A percentile compares a stretch with the other conserved stretches of the same genome.
Evolutionary conservation across 2,797 vertebrate genomes (phyloP).

Genomic region (Acestrorhynchus altus): DNA sequence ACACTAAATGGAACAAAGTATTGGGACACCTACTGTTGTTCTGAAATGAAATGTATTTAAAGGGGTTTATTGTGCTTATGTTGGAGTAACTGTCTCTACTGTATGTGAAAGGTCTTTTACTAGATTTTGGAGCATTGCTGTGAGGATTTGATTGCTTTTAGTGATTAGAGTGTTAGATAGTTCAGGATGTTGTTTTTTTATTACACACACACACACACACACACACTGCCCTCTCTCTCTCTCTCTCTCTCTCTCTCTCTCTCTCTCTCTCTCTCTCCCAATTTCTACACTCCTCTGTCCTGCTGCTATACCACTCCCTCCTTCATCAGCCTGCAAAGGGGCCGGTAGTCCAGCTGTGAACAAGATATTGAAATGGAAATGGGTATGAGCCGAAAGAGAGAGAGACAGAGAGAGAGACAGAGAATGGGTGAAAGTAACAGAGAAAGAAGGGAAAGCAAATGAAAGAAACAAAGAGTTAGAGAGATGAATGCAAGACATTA

Average conservation of each 20-base stretch:
- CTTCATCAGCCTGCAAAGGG: slow-evolving; percentile 74
- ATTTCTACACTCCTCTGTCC: slow-evolving; percentile 10
- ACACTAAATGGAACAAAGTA: too few species aligned
- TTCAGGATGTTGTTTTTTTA: too few species aligned
- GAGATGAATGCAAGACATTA: too few species aligned
- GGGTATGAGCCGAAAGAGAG: slow-evolving; percentile 13
- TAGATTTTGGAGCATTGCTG: too few species aligned
- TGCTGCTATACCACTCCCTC: slow-evolving; percentile 35
- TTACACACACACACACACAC: too few species aligned
- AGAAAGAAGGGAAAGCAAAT: neutral
- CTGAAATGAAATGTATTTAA: too few species aligned
- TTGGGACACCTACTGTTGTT: too few species aligned
- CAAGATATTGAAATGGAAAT: slow-evolving; percentile 80
- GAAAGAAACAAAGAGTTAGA: slow-evolving; percentile 40
- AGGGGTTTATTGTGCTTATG: too few species aligned
- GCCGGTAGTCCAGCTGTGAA: slow-evolving; percentile 75
- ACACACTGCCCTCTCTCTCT: slow-evolving; percentile 4
- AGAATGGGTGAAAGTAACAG: neutral
- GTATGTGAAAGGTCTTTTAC: too few species aligned
- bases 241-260: neutral
- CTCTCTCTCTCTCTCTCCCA: slow-evolving; percentile 3
- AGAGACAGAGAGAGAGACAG: neutral
- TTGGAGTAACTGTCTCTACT: too few species aligned
- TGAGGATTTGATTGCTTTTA: too few species aligned
- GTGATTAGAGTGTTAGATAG: too few species aligned